Evolutionary conservation across 2,888 invertebrate species (phyloP), one percentile per base, ranked within the genome.

Genomic region (Diplazon laetatorius): DNA sequence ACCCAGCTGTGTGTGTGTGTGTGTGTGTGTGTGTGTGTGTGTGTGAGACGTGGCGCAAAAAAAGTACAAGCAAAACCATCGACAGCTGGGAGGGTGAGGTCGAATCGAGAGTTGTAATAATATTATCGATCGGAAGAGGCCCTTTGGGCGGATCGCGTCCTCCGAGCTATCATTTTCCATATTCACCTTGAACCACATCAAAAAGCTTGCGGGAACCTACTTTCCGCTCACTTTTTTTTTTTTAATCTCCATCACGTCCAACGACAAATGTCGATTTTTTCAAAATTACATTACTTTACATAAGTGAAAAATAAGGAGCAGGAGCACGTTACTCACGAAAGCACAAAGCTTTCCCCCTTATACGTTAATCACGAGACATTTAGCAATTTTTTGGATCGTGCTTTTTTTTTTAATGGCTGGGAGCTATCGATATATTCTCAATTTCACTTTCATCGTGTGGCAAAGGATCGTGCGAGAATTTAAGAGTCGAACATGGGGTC

Each of bases 41-140:
- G 25, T 55, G 30, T 30, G 30, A 5, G 30, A 42, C 30, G 25
- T n/a, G 22, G 46, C 14, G 42, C 14, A 44, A 9, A 52, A 55
- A 66, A 52, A 52, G 20, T 30, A 65, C 9, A 39, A 35, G 10
- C 25, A 25, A 18, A 52, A 42, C 10, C 39, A 39, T 22, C 16
- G 4, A 2, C 12, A 35, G 18, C 12, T 25, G 14, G 37, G 5
- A 39, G 10, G 42, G 16, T 42, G 39, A n/a, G n/a, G n/a, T n/a
- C n/a, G 37, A 50, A 42, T 25, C 52, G 6, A 35, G 55, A 42
- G 42, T 30, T 30, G 66, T 55, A 68, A 68, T 68, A 39, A 42
- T 39, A 39, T 68, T 68, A 68, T 68, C 55, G 66, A 68, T 55
- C 66, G 52, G 2, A 30, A 25, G 12, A 55, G 55, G 42, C 30